Conservation (phyloP, 2,797 vertebrate genomes). For the Parambassis ranga region DNA sequence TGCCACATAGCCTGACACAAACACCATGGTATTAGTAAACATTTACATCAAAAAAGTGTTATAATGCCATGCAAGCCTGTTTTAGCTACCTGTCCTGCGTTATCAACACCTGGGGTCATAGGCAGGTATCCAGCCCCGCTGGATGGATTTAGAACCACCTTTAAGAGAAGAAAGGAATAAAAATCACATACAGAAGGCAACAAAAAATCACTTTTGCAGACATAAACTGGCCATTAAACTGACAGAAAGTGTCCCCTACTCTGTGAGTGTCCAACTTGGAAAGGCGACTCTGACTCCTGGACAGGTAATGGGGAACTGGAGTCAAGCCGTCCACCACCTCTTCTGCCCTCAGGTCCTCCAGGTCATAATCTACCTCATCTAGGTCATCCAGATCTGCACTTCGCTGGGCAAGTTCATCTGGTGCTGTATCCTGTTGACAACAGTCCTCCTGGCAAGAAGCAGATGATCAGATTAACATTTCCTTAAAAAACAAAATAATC, state of each 20-base stretch:
- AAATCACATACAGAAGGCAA: background rate
- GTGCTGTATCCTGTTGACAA: conserved; percentile 57
- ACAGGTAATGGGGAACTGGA: conserved; percentile 62
- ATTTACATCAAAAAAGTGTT: background rate
- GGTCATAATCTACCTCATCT: conserved; percentile 69
- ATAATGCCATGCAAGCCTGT: background rate
- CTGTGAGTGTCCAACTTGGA: conserved; percentile 67
- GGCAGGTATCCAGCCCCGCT: conserved; percentile 87
- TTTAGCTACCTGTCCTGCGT: conserved; percentile 76
- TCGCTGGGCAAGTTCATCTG: conserved; percentile 79
- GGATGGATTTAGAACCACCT: conserved; percentile 60
- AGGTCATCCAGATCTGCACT: conserved; percentile 84
- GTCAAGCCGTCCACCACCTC: conserved; percentile 38
- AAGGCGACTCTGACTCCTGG: conserved; percentile 71
- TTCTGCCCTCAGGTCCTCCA: conserved; percentile 74
- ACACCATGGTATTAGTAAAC: background rate
- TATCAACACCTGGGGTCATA: conserved; percentile 88
- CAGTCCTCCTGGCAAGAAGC: conserved; percentile 65
- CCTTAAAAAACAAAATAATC: background rate
- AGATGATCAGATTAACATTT: background rate
- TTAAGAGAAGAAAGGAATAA: conserved; percentile 5
- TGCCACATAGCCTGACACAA: conserved; percentile 60
- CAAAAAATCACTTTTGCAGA: background rate
- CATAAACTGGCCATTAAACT: background rate
- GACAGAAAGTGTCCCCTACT: conserved; percentile 48